phyloP scores from a whole-genome alignment of 2,888 invertebrate species.

The Cheilosia pagana region DNA sequence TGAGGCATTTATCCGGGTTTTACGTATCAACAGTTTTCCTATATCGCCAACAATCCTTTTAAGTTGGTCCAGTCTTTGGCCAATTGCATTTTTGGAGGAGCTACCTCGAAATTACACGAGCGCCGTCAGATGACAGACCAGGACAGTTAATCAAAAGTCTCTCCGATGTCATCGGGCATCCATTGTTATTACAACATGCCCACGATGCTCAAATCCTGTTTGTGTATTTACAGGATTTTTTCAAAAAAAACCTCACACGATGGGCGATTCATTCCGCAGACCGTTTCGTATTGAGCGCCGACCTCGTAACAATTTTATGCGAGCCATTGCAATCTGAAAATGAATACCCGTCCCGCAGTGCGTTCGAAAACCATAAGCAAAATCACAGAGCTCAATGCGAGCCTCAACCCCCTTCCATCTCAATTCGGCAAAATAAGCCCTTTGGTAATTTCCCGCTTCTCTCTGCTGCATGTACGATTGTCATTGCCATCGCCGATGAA shows the following conservation, averaged over 20 bases:
- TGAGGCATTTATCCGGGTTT: too few relatives aligned
- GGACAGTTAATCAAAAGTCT: slow-evolving; percentile 1
- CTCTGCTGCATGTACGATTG: slow-evolving; percentile 9
- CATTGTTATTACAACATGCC: not conserved
- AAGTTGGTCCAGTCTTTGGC: too few relatives aligned
- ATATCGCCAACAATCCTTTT: too few relatives aligned
- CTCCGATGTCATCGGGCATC: not conserved
- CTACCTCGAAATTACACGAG: too few relatives aligned
- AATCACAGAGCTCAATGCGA: slow-evolving; percentile 33
- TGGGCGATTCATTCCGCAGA: slow-evolving; percentile 12
- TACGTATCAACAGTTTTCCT: too few relatives aligned
- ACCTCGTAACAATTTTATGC: slow-evolving; percentile 62
- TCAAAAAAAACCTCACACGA: not conserved
- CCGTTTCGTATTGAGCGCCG: slow-evolving; percentile 32
- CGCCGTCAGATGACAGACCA: not conserved
- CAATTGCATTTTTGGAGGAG: too few relatives aligned
- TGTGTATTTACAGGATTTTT: slow-evolving; percentile 4
- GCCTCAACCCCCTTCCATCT: slow-evolving; percentile 1
- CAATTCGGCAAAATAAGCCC: slow-evolving; percentile 43
- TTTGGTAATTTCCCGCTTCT: slow-evolving; percentile 55
- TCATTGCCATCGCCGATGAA: slow-evolving; percentile 50
- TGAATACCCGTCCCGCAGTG: slow-evolving; percentile 28
- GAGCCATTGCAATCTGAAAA: slow-evolving; percentile 54
- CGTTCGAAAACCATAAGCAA: slow-evolving; percentile 11
- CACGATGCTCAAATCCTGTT: not conserved